These are phyloP conservation scores for Augochlora pura DNA, from an alignment of 1,140 invertebrate genomes.

Conservation along the genomic window DNA sequence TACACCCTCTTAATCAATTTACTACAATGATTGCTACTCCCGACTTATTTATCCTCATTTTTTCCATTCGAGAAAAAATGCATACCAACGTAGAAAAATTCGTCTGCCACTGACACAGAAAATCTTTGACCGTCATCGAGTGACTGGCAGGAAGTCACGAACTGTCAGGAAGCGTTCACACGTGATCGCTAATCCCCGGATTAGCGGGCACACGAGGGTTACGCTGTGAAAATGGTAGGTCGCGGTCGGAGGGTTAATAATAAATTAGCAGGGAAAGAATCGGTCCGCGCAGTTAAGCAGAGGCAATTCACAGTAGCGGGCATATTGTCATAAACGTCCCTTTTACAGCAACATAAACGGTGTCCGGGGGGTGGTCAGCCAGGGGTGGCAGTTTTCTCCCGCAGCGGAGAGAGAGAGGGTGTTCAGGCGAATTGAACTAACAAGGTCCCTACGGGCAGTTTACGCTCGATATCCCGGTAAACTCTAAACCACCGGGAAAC, in stretches of 20 bases:
- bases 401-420: constrained; percentile 51
- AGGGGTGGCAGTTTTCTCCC: constrained; percentile 45
- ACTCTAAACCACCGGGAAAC: constrained; percentile 64
- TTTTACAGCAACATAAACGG: constrained; percentile 58
- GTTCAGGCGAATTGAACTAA: constrained; percentile 75
- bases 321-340: constrained; percentile 55
- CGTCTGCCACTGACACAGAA: too few relatives aligned
- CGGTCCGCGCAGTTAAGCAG: constrained; percentile 30
- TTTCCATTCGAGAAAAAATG: too few relatives aligned
- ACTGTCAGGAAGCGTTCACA: too few relatives aligned
- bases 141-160: too few relatives aligned
- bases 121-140: too few relatives aligned
- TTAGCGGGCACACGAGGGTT: too few relatives aligned
- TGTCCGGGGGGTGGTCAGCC: constrained; percentile 34
- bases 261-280: neutral
- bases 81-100: too few relatives aligned
- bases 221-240: too few relatives aligned
- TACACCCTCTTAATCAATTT: too few relatives aligned
- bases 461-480: constrained; percentile 74
- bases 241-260: neutral
- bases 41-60: too few relatives aligned
- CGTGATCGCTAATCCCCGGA: too few relatives aligned
- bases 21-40: too few relatives aligned
- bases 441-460: constrained; percentile 79
- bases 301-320: constrained; percentile 33